These are phyloP conservation scores for Reticulitermes speratus DNA, from an alignment of 1,140 invertebrate genomes.

Conservation along the genomic window DNA sequence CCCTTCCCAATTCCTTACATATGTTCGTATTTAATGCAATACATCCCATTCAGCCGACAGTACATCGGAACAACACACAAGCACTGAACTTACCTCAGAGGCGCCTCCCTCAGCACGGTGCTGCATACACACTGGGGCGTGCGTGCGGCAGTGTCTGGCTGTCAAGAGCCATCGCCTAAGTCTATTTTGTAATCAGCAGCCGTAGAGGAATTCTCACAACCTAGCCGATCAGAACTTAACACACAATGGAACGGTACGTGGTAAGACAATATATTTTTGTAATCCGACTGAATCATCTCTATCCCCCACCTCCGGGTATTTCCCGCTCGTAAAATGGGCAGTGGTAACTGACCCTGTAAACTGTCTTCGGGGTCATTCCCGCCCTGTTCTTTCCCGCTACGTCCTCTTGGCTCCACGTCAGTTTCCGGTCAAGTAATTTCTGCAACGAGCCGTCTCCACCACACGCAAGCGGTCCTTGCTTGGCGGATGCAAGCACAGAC, in stretches of 20 bases:
- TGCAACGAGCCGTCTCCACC: not conserved
- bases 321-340: not conserved
- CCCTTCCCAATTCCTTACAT: too few species aligned
- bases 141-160: not conserved
- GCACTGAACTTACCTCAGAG: not conserved
- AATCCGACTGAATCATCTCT: slow-evolving; percentile 15
- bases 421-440: slow-evolving; percentile 3
- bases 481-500: not conserved
- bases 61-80: too few species aligned
- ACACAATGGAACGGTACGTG: slow-evolving; percentile 2
- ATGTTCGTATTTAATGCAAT: too few species aligned
- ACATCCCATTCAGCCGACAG: too few species aligned
- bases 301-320: not conserved
- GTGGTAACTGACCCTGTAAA: not conserved
- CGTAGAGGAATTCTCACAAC: not conserved
- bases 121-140: not conserved
- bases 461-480: not conserved
- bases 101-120: not conserved
- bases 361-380: not conserved
- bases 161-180: not conserved
- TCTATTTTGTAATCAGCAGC: too few species aligned
- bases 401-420: not conserved
- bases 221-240: not conserved
- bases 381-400: not conserved
- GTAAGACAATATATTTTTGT: slow-evolving; percentile 7